Percentiles rank a stretch among this genome's conserved stretches.
These are phyloP conservation scores for Psilopsiagon aymara DNA, from an alignment of 2,113 vertebrate genomes.

Conservation along the genomic window DNA sequence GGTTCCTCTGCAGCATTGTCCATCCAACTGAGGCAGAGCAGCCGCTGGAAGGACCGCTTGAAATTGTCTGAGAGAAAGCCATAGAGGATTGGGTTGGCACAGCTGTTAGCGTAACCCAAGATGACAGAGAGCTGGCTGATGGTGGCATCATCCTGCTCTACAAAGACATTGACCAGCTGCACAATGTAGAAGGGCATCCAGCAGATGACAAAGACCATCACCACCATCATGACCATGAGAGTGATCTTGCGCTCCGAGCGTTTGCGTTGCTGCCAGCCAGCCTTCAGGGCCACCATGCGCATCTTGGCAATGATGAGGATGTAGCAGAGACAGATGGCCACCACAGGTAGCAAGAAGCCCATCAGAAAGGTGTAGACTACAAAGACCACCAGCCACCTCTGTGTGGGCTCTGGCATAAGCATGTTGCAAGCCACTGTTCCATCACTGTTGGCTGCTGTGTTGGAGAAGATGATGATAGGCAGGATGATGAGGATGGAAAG, in stretches of 20 bases:
- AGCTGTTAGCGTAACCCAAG: slow-evolving; percentile 90
- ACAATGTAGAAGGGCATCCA: slow-evolving; percentile 94
- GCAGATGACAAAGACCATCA: slow-evolving; percentile 90
- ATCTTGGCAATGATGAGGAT: slow-evolving; percentile 91
- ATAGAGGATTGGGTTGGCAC: slow-evolving; percentile 91
- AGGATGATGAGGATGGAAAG: slow-evolving; percentile 88
- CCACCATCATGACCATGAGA: slow-evolving; percentile 92
- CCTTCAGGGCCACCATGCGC: slow-evolving; percentile 89
- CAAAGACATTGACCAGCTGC: slow-evolving; percentile 89
- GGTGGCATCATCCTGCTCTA: slow-evolving; percentile 85
- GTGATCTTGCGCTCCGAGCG: slow-evolving; percentile 90
- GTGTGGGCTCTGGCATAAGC: slow-evolving; percentile 88
- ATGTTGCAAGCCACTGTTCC: slow-evolving; percentile 91
- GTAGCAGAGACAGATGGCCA: slow-evolving; percentile 90
- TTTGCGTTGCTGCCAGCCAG: slow-evolving; percentile 91
- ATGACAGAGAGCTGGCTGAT: slow-evolving; percentile 90
- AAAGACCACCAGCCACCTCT: slow-evolving; percentile 88
- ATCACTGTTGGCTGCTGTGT: slow-evolving; percentile 85
- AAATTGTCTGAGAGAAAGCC: slow-evolving; percentile 93
- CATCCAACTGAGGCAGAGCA: slow-evolving; percentile 90
- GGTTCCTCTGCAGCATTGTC: slow-evolving; percentile 88
- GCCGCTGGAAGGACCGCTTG: slow-evolving; percentile 89
- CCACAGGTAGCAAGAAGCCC: slow-evolving; percentile 90
- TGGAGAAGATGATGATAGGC: slow-evolving; percentile 89
- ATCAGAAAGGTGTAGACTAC: slow-evolving; percentile 89